These are phyloP conservation scores for Andrena fulva DNA, from an alignment of 2,888 invertebrate genomes.

Conservation along the genomic window DNA sequence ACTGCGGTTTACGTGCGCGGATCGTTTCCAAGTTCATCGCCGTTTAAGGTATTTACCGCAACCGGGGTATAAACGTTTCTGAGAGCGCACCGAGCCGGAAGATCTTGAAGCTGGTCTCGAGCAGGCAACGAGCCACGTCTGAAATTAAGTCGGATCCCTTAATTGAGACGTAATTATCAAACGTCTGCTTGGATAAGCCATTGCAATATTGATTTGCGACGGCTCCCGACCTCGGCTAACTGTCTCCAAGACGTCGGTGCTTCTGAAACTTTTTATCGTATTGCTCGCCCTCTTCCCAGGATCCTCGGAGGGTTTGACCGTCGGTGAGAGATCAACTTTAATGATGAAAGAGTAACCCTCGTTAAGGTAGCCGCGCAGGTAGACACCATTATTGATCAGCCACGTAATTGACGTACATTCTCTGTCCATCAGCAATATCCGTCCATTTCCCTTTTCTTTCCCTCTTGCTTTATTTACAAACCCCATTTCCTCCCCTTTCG, in stretches of 20 bases:
- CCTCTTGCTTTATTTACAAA: conserved; percentile 32
- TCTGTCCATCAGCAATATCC: background rate
- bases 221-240: conserved; percentile 38
- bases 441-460: background rate
- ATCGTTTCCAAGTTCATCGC: conserved; percentile 66
- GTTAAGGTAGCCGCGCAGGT: conserved; percentile 2
- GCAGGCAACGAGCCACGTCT: conserved; percentile 53
- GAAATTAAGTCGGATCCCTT: conserved; percentile 78
- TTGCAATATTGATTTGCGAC: conserved; percentile 63
- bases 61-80: conserved; percentile 68
- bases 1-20: conserved; percentile 57
- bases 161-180: conserved; percentile 80
- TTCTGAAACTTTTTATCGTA: conserved; percentile 1
- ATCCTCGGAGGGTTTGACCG: background rate
- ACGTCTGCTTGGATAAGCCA: conserved; percentile 60
- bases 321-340: too few relatives aligned
- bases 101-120: conserved; percentile 57
- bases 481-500: conserved; percentile 14
- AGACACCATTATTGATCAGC: conserved; percentile 10
- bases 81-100: conserved; percentile 61
- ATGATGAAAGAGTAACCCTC: background rate
- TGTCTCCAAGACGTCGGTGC: conserved; percentile 6
- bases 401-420: conserved; percentile 1
- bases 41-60: conserved; percentile 66
- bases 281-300: background rate